Evolutionary conservation across 2,113 vertebrate genomes (phyloP).

Genomic region (Platysteira castanea): DNA sequence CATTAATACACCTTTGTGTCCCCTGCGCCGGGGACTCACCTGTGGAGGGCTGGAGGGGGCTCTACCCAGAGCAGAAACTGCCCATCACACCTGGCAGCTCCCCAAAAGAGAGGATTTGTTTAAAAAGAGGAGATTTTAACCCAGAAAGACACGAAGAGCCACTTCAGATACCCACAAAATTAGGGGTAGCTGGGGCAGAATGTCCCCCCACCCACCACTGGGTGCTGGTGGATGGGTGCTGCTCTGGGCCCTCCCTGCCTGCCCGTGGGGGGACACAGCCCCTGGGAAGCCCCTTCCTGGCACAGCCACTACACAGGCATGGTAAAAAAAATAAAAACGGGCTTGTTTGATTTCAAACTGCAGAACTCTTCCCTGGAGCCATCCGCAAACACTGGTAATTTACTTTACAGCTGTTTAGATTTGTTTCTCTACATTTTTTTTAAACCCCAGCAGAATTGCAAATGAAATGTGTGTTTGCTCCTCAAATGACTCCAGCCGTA

Average conservation of each 20-base stretch:
- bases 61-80: neutral
- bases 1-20: neutral
- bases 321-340: neutral
- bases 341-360: slow-evolving; percentile 51
- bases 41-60: neutral
- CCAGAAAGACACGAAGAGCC: neutral
- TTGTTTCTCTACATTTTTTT: slow-evolving; percentile 26
- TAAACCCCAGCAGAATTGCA: slow-evolving; percentile 21
- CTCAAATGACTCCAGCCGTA: neutral
- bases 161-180: neutral
- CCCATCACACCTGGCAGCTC: neutral
- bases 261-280: rapidly evolving
- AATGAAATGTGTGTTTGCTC: slow-evolving; percentile 19
- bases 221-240: neutral
- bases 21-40: neutral
- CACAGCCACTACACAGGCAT: neutral
- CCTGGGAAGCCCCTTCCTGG: neutral
- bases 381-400: slow-evolving; percentile 55
- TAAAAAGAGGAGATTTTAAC: neutral
- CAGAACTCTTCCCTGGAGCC: slow-evolving; percentile 57
- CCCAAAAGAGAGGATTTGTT: neutral
- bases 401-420: slow-evolving; percentile 63
- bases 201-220: rapidly evolving
- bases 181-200: neutral
- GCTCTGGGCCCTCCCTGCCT: neutral